Conservation (phyloP, 2,113 vertebrate genomes). For the Eclectus roratus region DNA sequence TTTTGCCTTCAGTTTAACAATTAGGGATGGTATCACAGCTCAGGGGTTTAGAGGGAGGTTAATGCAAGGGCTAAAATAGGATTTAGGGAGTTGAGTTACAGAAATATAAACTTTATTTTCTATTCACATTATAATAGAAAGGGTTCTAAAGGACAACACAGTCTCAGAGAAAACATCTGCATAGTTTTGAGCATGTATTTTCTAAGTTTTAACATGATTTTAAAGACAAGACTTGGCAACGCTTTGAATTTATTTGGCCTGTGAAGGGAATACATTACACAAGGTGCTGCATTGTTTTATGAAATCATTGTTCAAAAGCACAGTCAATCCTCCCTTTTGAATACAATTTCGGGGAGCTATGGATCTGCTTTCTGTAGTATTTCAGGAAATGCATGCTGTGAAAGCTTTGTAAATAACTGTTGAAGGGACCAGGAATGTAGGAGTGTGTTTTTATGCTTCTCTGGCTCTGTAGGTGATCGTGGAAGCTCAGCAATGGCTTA, state of each 20-base stretch:
- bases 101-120: not conserved
- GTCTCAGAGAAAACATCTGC: not conserved
- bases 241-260: not conserved
- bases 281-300: not conserved
- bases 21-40: not conserved
- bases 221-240: not conserved
- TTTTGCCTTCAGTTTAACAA: not conserved
- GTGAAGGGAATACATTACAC: not conserved
- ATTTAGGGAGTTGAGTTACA: not conserved
- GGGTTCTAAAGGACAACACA: not conserved
- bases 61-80: not conserved
- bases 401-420: not conserved
- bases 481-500: not conserved
- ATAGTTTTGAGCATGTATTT: not conserved
- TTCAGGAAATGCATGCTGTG: not conserved
- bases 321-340: not conserved
- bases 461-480: not conserved
- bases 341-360: not conserved
- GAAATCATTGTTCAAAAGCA: not conserved
- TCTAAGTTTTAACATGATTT: not conserved
- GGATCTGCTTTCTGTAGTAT: not conserved
- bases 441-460: not conserved
- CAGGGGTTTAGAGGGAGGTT: not conserved
- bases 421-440: not conserved
- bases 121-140: not conserved